Evolutionary conservation across 2,113 vertebrate species (phyloP), one percentile per base, ranked within the genome.

Genomic region (Etheostoma spectabile): DNA sequence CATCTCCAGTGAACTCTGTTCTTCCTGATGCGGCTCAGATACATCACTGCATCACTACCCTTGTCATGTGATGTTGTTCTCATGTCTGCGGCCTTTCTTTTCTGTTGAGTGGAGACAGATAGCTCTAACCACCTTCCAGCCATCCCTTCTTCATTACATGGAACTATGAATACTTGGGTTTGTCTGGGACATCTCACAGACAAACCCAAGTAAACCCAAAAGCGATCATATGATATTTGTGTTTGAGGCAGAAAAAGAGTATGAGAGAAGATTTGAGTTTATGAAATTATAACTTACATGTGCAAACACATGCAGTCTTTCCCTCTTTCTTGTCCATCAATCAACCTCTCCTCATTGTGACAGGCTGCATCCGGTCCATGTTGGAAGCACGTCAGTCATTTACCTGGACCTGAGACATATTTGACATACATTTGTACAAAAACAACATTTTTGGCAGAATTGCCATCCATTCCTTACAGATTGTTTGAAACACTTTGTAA

Each of bases 11-110:
- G 57, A 70, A 70, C 61, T 69, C 27, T 35, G 38, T 12, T 62
- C 42, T 30, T 62, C 12, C 78, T 70, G 52, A 57, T 55, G 83
- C 8, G 18, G 27, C 48, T 24, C 62, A 42, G 48, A 66, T 53
- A 67, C 38, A 38, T 38, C 62, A 60, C 59, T 19, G 14, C 64
- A 30, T 69, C 60, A 46, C 18, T 7, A 16, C 18, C 30, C 13
- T 70, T 1, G 52, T 84, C 85, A 86, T 66, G 60, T 88, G 85
- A 80, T 80, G 83, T 60, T 88, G 65, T 86, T 89, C 72, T 75
- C 63, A n/a, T 63, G 62, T 8, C 2, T 62, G 30, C n/a, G n/a
- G 59, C 61, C 61, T 59, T 77, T 86, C 38, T 68, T 80, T 66
- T 49, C 27, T 7, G 24, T 63, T 8, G 49, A 56, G 72, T 30